These are phyloP conservation scores for Drosophila hamatofila DNA, from an alignment of 2,888 invertebrate genomes.

Conservation along the genomic window DNA sequence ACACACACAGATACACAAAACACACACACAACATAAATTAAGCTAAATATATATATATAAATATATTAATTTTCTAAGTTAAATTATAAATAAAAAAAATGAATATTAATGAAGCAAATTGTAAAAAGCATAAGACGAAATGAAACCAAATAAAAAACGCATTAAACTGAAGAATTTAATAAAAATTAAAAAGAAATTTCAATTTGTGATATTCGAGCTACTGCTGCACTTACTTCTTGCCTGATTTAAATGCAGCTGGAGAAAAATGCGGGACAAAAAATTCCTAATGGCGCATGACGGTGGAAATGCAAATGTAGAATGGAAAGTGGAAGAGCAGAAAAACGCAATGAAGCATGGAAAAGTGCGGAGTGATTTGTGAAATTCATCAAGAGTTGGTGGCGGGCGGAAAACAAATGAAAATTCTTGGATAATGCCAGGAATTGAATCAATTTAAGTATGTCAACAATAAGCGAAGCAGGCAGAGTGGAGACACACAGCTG, in stretches of 20 bases:
- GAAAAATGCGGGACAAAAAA: conserved; percentile 20
- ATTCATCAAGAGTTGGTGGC: background rate
- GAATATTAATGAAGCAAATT: conserved; percentile 55
- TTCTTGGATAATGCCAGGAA: conserved; percentile 1
- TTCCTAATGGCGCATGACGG: conserved; percentile 40
- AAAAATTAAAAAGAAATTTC: conserved; percentile 60
- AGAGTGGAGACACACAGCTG: background rate
- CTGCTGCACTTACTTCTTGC: conserved; percentile 6
- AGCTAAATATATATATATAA: conserved; percentile 38
- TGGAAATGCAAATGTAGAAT: conserved; percentile 55
- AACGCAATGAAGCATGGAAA: conserved; percentile 17
- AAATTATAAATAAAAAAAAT: conserved; percentile 39
- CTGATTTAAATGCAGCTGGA: conserved; percentile 22
- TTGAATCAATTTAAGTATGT: conserved; percentile 11
- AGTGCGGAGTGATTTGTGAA: conserved; percentile 17
- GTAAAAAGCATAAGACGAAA: conserved; percentile 68
- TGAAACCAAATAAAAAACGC: conserved; percentile 68
- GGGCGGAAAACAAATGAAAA: background rate
- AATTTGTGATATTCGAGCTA: conserved; percentile 8
- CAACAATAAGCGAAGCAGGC: background rate
- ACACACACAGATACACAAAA: conserved; percentile 14
- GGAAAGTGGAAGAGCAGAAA: conserved; percentile 23
- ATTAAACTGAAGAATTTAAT: conserved; percentile 78
- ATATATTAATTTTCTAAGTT: conserved; percentile 53
- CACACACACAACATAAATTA: conserved; percentile 37